These are phyloP conservation scores for Pimephales promelas DNA, from an alignment of 2,113 vertebrate species.

Conservation along the genomic window DNA sequence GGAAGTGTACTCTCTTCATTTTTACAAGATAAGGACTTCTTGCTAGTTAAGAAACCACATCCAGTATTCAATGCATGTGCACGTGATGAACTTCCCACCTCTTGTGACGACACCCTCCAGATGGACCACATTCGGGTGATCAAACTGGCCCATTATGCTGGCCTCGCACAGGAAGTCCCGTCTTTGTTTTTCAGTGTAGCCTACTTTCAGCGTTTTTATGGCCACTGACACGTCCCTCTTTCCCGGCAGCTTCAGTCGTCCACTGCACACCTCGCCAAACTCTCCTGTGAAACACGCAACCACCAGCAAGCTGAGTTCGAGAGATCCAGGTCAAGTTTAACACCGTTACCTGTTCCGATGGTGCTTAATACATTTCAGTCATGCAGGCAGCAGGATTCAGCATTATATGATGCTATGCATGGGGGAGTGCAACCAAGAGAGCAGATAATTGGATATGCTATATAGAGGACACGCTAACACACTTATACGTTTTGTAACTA, in stretches of 20 bases:
- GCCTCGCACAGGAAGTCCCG: constrained; percentile 97
- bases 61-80: background rate
- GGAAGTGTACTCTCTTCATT: background rate
- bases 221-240: constrained; percentile 93
- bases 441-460: constrained; percentile 68
- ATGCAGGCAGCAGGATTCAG: constrained; percentile 61
- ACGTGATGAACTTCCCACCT: constrained; percentile 74
- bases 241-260: constrained; percentile 93
- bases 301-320: constrained; percentile 15
- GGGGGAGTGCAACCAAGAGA: constrained; percentile 60
- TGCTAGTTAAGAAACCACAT: background rate
- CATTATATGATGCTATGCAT: constrained; percentile 63
- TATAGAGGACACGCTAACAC: constrained; percentile 63
- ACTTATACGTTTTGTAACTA: constrained; percentile 62
- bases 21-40: background rate
- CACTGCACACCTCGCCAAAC: constrained; percentile 98
- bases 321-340: constrained; percentile 10
- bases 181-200: constrained; percentile 96
- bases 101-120: constrained; percentile 96
- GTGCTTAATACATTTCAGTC: constrained; percentile 54
- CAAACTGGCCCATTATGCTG: constrained; percentile 98
- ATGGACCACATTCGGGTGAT: constrained; percentile 97
- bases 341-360: background rate
- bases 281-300: constrained; percentile 81
- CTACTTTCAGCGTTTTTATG: constrained; percentile 97